Base-by-base conservation (phyloP, 2,113 vertebrate genomes). In the Trogon melanurus region DNA sequence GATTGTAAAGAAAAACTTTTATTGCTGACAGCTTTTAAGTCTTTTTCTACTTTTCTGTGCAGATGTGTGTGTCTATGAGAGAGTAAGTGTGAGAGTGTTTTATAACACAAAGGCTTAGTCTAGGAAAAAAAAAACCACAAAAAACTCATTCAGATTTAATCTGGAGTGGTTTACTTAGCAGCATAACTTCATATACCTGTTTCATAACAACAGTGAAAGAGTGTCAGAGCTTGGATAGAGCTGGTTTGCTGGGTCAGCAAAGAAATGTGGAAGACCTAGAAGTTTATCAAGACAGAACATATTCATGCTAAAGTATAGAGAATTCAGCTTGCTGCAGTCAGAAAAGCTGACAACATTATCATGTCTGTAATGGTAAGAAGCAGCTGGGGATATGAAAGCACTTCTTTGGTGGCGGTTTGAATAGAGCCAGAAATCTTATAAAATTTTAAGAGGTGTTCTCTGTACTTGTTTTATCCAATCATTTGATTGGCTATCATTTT, bases 201-300 rank as follows among this genome's bases (percentile, higher is more conserved):
- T 87, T 95, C 23, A 64, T 67, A 88, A 73, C 18, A 72, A 41
- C 10, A 85, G 36, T 54, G 38, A 62, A 84, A 73, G 45, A 54
- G 51, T 58, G 18, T 54, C 50, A 70, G 48, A 19, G 20, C 8
- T 91, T 89, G 15, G 19, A 48, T 34, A 44, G 21, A 79, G 7
- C 34, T 70, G 30, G 12, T 79, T 88, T 95, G 93, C 80, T 88
- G 21, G 32, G 69, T 85, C 83, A 92, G 72, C 57, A 83, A 92
- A 86, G 61, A 93, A 87, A 16, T 18, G 26, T 80, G 72, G 61
- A 76, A 86, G 26, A 65, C 16, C 14, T 53, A 57, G n/a, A 88
- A 88, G 27, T 92, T 94, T 96, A 70, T 50, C 67, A 93, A 65
- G 71, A 23, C 38, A 92, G 56, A 94, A 64, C 18, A 61, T 51